phyloP scores from a whole-genome alignment of 2,113 vertebrate species.

The Pterocles orientalis region DNA sequence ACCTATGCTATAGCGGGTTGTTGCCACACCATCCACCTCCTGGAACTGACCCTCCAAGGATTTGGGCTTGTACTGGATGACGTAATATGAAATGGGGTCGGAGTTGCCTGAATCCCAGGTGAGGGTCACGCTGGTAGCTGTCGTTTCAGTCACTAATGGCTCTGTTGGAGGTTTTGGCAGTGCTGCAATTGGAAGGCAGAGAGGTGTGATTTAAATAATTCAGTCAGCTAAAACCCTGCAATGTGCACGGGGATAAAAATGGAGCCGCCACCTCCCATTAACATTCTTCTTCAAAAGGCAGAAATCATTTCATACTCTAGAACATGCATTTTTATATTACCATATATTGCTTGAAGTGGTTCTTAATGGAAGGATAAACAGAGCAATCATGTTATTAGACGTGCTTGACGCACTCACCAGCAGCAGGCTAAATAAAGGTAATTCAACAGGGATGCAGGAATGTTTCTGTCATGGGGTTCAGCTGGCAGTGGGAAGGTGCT shows the following conservation, averaged over 20 bases:
- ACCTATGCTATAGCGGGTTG: slow-evolving; percentile 95
- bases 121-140: slow-evolving; percentile 96
- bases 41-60: slow-evolving; percentile 87
- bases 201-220: slow-evolving; percentile 59
- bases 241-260: slow-evolving; percentile 30
- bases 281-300: slow-evolving; percentile 69
- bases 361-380: slow-evolving; percentile 77
- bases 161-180: slow-evolving; percentile 90
- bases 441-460: slow-evolving; percentile 60
- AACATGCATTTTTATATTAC: slow-evolving; percentile 73
- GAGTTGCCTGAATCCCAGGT: slow-evolving; percentile 97
- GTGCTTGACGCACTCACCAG: slow-evolving; percentile 67
- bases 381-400: slow-evolving; percentile 74
- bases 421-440: slow-evolving; percentile 71
- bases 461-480: slow-evolving; percentile 45
- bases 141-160: slow-evolving; percentile 93
- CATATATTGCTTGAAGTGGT: slow-evolving; percentile 74
- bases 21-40: slow-evolving; percentile 98
- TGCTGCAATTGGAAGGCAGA: slow-evolving; percentile 79
- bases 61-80: slow-evolving; percentile 92
- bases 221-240: slow-evolving; percentile 43
- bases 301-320: slow-evolving; percentile 70
- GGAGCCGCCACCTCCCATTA: slow-evolving; percentile 62
- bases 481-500: slow-evolving; percentile 18
- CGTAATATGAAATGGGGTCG: slow-evolving; percentile 91